Evolutionary conservation across 2,797 vertebrate species (phyloP).

Genomic region (Scarus forsteni): DNA sequence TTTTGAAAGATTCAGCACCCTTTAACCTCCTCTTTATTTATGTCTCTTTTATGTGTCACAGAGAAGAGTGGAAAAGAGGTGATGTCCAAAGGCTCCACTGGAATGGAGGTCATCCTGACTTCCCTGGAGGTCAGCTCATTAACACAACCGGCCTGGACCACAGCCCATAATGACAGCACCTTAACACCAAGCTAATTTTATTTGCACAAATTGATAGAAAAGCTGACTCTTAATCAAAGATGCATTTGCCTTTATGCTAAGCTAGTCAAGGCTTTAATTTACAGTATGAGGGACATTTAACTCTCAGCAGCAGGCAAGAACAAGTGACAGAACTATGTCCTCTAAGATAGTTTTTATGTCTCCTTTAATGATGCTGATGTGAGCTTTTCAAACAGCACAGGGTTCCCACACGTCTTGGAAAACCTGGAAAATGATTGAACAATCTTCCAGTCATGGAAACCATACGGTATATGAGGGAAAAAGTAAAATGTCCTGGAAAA

Average conservation of each 20-base stretch:
- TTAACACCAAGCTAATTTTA: not conserved
- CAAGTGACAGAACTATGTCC: not conserved
- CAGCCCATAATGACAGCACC: not conserved
- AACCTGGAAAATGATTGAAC: too few relatives aligned
- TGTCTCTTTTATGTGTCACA: slow-evolving; percentile 76
- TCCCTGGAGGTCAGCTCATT: slow-evolving; percentile 90
- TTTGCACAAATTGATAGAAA: not conserved
- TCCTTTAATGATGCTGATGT: not conserved
- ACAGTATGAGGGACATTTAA: not conserved
- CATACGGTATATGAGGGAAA: too few relatives aligned
- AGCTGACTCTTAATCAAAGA: slow-evolving; percentile 2
- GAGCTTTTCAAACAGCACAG: not conserved
- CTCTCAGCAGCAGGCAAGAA: not conserved
- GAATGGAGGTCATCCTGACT: slow-evolving; percentile 93
- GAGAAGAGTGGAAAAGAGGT: slow-evolving; percentile 98
- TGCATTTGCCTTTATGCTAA: not conserved
- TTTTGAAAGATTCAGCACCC: not conserved
- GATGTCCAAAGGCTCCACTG: slow-evolving; percentile 94
- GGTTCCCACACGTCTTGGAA: too few relatives aligned
- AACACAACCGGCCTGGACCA: not conserved
- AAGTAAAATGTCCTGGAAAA: too few relatives aligned
- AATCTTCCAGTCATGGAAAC: too few relatives aligned
- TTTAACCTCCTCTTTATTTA: slow-evolving; percentile 12
- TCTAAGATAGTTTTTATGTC: too few relatives aligned
- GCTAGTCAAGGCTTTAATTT: not conserved